Evolutionary conservation across 2,888 invertebrate species (phyloP).

Genomic region (Meteorus colon): DNA sequence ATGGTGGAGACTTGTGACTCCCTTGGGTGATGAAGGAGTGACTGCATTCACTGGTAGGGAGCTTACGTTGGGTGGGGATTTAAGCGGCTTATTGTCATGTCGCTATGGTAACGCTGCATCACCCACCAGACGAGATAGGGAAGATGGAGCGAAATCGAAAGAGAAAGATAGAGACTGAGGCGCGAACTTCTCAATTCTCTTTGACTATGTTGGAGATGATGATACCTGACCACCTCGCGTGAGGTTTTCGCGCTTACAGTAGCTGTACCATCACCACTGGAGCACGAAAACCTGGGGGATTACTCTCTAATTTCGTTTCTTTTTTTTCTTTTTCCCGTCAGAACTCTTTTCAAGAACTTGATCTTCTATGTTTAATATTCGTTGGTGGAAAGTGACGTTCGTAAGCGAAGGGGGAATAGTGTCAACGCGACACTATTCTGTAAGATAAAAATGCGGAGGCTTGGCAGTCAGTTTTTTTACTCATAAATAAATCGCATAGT

Average conservation of each 20-base stretch:
- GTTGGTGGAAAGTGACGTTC: not conserved
- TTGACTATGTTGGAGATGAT: conserved; percentile 20
- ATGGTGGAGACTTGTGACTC: conserved; percentile 55
- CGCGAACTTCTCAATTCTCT: conserved; percentile 38
- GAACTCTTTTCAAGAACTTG: conserved; percentile 9
- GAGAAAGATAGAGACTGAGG: conserved; percentile 40
- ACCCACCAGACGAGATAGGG: not conserved
- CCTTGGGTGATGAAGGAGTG: conserved; percentile 53
- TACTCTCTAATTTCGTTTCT: conserved; percentile 65
- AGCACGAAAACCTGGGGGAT: conserved; percentile 51
- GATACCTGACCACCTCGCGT: not conserved
- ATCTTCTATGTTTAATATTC: conserved; percentile 9
- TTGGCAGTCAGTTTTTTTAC: no score
- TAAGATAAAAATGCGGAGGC: no score
- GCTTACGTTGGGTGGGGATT: conserved; percentile 61
- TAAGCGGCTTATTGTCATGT: conserved; percentile 72
- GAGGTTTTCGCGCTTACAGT: not conserved
- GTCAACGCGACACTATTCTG: no score
- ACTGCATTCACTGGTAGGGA: conserved; percentile 37
- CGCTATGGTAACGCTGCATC: conserved; percentile 68
- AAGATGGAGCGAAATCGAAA: conserved; percentile 22
- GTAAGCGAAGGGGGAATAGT: not conserved
- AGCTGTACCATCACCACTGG: conserved; percentile 17
- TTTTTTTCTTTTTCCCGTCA: conserved; percentile 6
- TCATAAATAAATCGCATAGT: no score